Percentiles rank a stretch among this genome's conserved stretches.
Conservation (phyloP, 2,113 vertebrate species). For the Seriola quinqueradiata region DNA sequence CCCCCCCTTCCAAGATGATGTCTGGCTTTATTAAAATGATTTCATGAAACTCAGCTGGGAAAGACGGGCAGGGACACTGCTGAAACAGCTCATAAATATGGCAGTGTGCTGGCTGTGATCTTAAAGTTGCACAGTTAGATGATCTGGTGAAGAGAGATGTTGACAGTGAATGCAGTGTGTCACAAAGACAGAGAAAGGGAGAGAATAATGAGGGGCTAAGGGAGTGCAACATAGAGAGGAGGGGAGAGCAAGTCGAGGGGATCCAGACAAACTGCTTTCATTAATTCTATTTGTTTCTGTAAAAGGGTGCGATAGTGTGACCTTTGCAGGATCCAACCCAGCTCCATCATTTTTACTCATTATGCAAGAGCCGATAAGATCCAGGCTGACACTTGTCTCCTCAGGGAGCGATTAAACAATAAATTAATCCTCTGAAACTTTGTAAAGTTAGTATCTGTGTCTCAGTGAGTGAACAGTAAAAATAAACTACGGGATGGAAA, state of each 20-base stretch:
- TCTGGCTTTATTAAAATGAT: slow-evolving; percentile 75
- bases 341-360: slow-evolving; percentile 93
- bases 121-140: slow-evolving; percentile 39
- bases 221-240: slow-evolving; percentile 27
- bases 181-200: slow-evolving; percentile 16
- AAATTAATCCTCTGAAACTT: slow-evolving; percentile 85
- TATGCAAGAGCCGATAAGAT: slow-evolving; percentile 88
- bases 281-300: slow-evolving; percentile 92
- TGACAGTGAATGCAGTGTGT: slow-evolving; percentile 28
- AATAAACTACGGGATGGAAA: slow-evolving; percentile 50
- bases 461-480: slow-evolving; percentile 62
- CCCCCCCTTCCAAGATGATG: slow-evolving; percentile 49
- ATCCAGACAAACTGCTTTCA: slow-evolving; percentile 85
- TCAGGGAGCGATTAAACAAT: slow-evolving; percentile 89
- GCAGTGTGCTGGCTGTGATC: slow-evolving; percentile 24
- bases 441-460: slow-evolving; percentile 72
- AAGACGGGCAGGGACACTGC: slow-evolving; percentile 30
- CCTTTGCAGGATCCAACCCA: slow-evolving; percentile 89
- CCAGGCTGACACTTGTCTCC: slow-evolving; percentile 86
- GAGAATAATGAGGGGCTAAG: slow-evolving; percentile 55
- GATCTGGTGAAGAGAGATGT: slow-evolving; percentile 25
- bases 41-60: slow-evolving; percentile 67
- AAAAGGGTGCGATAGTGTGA: slow-evolving; percentile 89
- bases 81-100: slow-evolving; percentile 64
- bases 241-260: slow-evolving; percentile 21